A percentile compares a stretch with the other conserved stretches of the same genome.
phyloP scores from a whole-genome alignment of 2,888 invertebrate genomes.

The Trichopria drosophilae region DNA sequence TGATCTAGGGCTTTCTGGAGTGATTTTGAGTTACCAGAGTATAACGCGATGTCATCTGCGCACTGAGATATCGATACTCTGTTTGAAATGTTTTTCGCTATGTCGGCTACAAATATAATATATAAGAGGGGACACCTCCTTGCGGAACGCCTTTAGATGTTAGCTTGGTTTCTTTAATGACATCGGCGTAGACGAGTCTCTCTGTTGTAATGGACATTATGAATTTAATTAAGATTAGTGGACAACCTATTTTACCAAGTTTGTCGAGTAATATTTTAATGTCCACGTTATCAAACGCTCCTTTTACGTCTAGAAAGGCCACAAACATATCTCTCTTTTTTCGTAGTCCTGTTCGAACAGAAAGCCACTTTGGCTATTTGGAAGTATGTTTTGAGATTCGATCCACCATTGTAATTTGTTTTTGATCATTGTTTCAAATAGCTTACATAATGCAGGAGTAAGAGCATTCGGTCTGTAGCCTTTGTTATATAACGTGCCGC shows the following conservation, averaged over 20 bases:
- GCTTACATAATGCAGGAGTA: background rate
- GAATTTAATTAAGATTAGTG: background rate
- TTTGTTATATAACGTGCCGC: no score
- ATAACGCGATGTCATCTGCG: no score
- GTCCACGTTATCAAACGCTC: conserved; percentile 4
- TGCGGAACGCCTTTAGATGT: no score
- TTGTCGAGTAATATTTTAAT: background rate
- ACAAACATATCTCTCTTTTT: background rate
- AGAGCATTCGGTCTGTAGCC: background rate
- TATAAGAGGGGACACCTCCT: no score
- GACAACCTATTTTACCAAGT: background rate
- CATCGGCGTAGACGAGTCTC: no score
- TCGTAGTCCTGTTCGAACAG: background rate
- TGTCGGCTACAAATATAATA: no score
- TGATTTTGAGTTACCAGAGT: no score
- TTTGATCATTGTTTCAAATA: conserved; percentile 1
- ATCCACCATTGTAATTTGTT: background rate
- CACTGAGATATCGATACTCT: no score
- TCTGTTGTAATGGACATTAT: background rate
- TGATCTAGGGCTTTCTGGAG: no score
- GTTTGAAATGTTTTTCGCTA: no score
- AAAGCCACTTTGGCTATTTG: background rate
- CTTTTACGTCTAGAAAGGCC: conserved; percentile 1
- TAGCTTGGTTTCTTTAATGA: no score
- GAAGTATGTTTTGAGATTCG: background rate